Percentiles rank a stretch among this genome's conserved stretches.
Conservation (phyloP, 2,888 invertebrate genomes). For the Xestia xanthographa region DNA sequence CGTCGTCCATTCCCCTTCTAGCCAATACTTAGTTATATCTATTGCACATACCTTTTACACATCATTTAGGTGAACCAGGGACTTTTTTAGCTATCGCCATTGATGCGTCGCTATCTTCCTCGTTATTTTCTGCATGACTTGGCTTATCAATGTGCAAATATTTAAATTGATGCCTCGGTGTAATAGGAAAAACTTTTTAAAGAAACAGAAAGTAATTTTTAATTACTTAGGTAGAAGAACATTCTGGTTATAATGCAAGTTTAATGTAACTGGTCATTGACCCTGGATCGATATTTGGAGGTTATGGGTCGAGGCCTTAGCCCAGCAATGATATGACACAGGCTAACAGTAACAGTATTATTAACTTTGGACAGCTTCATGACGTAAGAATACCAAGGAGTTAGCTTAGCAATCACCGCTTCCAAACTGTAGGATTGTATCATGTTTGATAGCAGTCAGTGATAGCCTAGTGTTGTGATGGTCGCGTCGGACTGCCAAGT, state of each 20-base stretch:
- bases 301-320: too few relatives aligned
- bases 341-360: neutral
- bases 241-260: neutral
- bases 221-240: too few relatives aligned
- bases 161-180: neutral
- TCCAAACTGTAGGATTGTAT: neutral
- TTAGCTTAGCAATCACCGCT: too few relatives aligned
- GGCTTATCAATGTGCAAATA: neutral
- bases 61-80: neutral
- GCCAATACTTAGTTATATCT: too few relatives aligned
- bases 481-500: too few relatives aligned
- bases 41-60: constrained; percentile 7
- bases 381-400: neutral
- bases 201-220: neutral
- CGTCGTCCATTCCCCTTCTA: neutral
- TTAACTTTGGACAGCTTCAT: neutral
- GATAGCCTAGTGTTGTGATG: too few relatives aligned
- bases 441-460: too few relatives aligned
- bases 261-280: neutral
- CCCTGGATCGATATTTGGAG: too few relatives aligned
- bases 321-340: too few relatives aligned
- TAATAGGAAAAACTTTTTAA: neutral
- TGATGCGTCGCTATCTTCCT: constrained; percentile 18
- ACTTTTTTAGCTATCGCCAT: neutral
- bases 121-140: constrained; percentile 25